Percentiles rank a stretch among this genome's conserved stretches.
These are phyloP conservation scores for Uria lomvia DNA, from an alignment of 2,113 vertebrate species.

Conservation along the genomic window DNA sequence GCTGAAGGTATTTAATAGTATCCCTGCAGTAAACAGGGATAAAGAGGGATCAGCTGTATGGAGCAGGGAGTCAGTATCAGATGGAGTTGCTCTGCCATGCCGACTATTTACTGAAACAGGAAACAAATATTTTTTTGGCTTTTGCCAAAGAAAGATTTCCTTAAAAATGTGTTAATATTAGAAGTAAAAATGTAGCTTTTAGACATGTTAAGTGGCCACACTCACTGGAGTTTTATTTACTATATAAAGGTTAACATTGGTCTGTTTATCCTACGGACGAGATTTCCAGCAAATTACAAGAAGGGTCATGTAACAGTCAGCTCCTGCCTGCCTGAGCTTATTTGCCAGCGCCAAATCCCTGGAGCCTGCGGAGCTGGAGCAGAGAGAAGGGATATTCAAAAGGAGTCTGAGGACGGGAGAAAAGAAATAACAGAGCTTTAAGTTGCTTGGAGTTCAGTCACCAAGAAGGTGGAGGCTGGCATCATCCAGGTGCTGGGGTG, in stretches of 20 bases:
- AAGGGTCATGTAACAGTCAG: conserved; percentile 69
- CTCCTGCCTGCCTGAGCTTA: conserved; percentile 43
- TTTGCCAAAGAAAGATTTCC: conserved; percentile 50
- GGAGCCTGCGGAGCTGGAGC: conserved; percentile 17
- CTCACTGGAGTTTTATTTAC: conserved; percentile 62
- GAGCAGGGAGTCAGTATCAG: not conserved
- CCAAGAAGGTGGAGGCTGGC: not conserved
- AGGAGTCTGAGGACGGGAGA: not conserved
- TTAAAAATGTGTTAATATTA: conserved; percentile 68
- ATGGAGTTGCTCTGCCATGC: not conserved
- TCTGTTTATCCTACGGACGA: conserved; percentile 58
- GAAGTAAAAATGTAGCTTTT: conserved; percentile 53
- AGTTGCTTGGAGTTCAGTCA: not conserved
- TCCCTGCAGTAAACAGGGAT: conserved; percentile 46
- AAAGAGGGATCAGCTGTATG: conserved; percentile 44
- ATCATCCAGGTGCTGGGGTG: not conserved
- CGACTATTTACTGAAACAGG: conserved; percentile 34
- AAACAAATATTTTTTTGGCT: conserved; percentile 46
- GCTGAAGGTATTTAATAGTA: conserved; percentile 34
- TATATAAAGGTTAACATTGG: conserved; percentile 57
- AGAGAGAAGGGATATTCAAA: conserved; percentile 10
- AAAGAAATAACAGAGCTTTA: not conserved
- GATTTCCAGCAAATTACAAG: conserved; percentile 66
- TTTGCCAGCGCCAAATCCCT: conserved; percentile 58
- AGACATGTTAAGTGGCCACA: conserved; percentile 48